Evolutionary conservation across 2,888 invertebrate species (phyloP), one percentile per base, ranked within the genome.

Genomic region (Geophilus truncorum): DNA sequence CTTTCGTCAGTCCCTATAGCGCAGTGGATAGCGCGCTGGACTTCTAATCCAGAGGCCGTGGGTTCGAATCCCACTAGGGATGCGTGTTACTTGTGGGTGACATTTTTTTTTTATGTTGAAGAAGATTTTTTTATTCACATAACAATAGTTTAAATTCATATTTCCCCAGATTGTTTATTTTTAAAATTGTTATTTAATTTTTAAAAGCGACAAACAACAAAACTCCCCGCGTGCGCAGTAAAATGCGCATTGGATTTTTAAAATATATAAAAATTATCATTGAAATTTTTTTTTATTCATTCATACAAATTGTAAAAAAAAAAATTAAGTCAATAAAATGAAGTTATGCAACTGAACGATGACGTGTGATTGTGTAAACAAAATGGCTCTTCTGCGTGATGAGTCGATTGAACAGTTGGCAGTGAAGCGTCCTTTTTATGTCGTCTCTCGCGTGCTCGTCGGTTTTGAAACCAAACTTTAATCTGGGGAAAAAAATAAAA

Each of bases 11-110:
- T 62, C 62, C 62, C 62, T 62, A 28, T 62, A 62, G 62, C 62
- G 62, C 62, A 62, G 62, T 62, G 62, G 62, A 62, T 25, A 62
- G 62, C 62, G 62, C 62, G 62, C 62, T 62, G 62, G 62, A 62
- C 62, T 62, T 62, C 62, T 62, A 62, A 62, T 62, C 62, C 62
- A 62, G 62, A 62, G 62, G 62, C 62, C 62, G 62, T 62, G 62
- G 62, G 62, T 62, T 62, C 62, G 62, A 62, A 28, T 62, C 62
- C 62, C 62, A 62, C 62, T 28, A 62, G 62, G 62, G 62, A 62
- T 62, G 62, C 2, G 18, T 21, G 23, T 25, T 25, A 28, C 7
- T 12, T 6, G 2, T 21, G 4, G 7, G 7, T 62, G 28, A 1
- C n/a, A n/a, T n/a, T n/a, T n/a, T 25, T 25, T 25, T 62, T 62